Base-by-base conservation (phyloP, 1,140 invertebrate genomes). In the Penaeus indicus region DNA sequence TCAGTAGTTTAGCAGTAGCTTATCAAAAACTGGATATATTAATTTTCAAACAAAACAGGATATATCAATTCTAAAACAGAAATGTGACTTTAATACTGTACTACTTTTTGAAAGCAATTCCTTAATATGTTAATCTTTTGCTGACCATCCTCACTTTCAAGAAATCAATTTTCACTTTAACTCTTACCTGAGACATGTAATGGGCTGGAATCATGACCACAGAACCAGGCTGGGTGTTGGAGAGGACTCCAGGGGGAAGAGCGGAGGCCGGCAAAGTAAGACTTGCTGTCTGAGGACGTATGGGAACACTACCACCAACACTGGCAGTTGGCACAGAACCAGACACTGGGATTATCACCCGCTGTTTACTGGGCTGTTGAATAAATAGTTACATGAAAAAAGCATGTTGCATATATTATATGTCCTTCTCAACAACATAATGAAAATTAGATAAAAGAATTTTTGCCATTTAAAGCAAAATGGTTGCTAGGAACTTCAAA, bases 141-240 rank as follows among this genome's bases (percentile, higher is more conserved):
- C 47, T 54, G 47, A 42, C 4, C 4, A 2, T 54, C 54, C 16
- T 54, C 54, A 54, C 8, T 13, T 54, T 16, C 10, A 54, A 8
- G 11, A 54, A 54, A 54, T 54, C 54, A 54, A 54, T 54, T 86
- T 27, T 32, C 7, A 16, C 19, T 10, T 90, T 85, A 8, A 16
- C 42, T 84, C 69, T 83, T 85, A 92, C 91, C 87, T 94, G 93
- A 89, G 94, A 93, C 79, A 95, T 93, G 92, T 95, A 95, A 83
- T 94, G 94, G 38, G 95, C 94, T 69, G 95, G 94, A 32, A 95
- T 92, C 88, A 95, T 93, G 32, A 95, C 94, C 92, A 94, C 94
- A 85, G 94, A 93, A 72, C 92, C 92, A 18, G 92, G 91, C 90
- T 93, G 94, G 13, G 93, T 92, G 90, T 93, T 93, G 3, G 94